Evolutionary conservation across 2,888 invertebrate species (phyloP), one percentile per base, ranked within the genome.

Genomic region (Drosophila tripunctata): DNA sequence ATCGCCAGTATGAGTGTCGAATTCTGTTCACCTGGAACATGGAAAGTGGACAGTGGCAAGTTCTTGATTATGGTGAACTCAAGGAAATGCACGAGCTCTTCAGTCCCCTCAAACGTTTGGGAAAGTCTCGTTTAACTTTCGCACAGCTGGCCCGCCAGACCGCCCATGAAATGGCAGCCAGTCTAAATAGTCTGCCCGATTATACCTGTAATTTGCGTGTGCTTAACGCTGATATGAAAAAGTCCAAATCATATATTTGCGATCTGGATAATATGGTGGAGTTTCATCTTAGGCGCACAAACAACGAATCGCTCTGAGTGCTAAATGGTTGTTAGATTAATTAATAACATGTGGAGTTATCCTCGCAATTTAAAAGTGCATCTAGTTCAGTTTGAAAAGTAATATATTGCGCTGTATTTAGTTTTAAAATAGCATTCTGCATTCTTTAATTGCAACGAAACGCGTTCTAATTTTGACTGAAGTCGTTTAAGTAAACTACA

Each of bases 21-120:
- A 90, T 91, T 24, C 84, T 92, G 1, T 92, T 91, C 54, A 89
- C 90, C 6, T 92, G 92, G 92, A 91, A 92, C 50, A 91, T 91
- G 88, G 89, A 90, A 52, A 73, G 83, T 7, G 91, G 91, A 1
- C 89, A 89, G 52, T 91, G 91, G 91, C 88, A 90, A 58, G 90
- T 92, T 2, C 67, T 92, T 1, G 91, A 92, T 62, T 91, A 90
- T 70, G 92, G 92, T 2, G 90, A 91, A 45, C 71, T 92, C 0
- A 82, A 85, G 17, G 91, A 92, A 72, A 71, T 78, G 45, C 75
- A 76, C 3, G 88, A 89, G 35, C 45, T 70, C 3, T 78, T 88
- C n/a, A 86, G 76, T 51, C 85, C 87, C 0, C 74, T 88, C 0
- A 88, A 81, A 21, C 74, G 79, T 3, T 51, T 78, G 45, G 88